Base-by-base conservation (phyloP, 2,888 invertebrate genomes). In the Tolmerus cingulatus region DNA sequence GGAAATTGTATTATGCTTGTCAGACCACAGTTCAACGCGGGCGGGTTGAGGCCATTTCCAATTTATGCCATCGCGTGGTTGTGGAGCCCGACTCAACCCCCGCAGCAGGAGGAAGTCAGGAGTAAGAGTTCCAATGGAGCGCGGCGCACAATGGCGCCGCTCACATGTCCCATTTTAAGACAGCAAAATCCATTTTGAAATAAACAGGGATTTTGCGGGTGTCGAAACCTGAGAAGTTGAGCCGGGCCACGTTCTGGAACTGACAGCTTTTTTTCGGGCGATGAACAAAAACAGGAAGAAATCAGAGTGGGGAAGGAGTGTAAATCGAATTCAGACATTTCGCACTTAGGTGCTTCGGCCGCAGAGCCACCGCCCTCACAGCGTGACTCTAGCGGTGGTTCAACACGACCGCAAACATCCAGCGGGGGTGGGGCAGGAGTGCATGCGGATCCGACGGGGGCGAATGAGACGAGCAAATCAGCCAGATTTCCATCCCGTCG, bases 261-360 rank as follows among this genome's bases (percentile, higher is more conserved):
- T 81, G 81, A 81, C 81, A 81, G 81, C 51, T 79, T 79, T 81
- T 81, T 81, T 81, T 81, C 51, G 37, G 16, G 12, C 16, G n/a
- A 12, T 51, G 30, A 81, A 81, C 81, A 81, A 81, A 81, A 81
- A 81, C 27, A 81, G 81, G 81, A 81, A 81, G 81, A 81, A 81
- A 81, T 55, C 34, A 14, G 30, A 12, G n/a, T n/a, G 30, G 27
- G 81, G 51, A 30, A 27, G 27, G 81, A 51, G 81, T 81, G 46
- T 81, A 51, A 51, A 8, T 30, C 27, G 40, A 40, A 30, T 81
- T 81, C 81, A 81, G 81, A 55, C 51, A 55, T 55, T 81, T 34
- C 30, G 16, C 81, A 81, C 51, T 81, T 51, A 81, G 55, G 27
- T 55, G 81, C 55, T 55, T 81, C 78, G 43, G 19, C 78, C 78